phyloP scores from a whole-genome alignment of 2,797 vertebrate genomes.

The Lates japonicus region DNA sequence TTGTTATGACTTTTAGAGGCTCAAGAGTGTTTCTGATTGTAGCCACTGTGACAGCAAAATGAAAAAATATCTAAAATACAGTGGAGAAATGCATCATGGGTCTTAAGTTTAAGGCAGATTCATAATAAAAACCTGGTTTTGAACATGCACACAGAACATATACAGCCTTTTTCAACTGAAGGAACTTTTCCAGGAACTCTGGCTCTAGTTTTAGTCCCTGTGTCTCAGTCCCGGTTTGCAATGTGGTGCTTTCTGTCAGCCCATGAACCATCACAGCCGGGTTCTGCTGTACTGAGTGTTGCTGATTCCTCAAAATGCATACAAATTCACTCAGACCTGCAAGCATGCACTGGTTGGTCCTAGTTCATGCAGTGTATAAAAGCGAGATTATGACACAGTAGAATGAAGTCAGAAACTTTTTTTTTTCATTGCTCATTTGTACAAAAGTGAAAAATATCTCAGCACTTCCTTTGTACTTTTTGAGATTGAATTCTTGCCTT shows the following conservation, averaged over 20 bases:
- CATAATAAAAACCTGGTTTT: too few relatives aligned
- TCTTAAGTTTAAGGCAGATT: too few relatives aligned
- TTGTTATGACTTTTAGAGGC: background rate
- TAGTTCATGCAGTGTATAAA: background rate
- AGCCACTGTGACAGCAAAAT: background rate
- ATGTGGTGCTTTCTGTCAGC: background rate
- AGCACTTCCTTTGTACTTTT: background rate
- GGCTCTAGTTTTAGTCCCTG: background rate
- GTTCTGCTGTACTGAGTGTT: background rate
- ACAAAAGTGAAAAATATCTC: background rate
- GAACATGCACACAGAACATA: too few relatives aligned
- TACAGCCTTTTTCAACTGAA: background rate
- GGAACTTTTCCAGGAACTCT: background rate
- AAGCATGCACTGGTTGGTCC: background rate
- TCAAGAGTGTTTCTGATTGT: background rate
- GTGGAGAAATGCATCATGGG: background rate
- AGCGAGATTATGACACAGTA: background rate
- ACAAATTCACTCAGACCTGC: conserved; percentile 1
- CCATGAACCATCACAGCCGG: background rate
- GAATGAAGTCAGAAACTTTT: background rate
- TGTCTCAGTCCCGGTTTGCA: background rate
- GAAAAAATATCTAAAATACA: background rate
- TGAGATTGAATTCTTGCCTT: background rate
- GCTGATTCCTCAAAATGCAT: background rate
- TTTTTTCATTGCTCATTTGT: background rate